A percentile compares a stretch with the other conserved stretches of the same genome.
Conservation (phyloP, 2,888 invertebrate genomes). For the Aleiodes leptofemur region DNA sequence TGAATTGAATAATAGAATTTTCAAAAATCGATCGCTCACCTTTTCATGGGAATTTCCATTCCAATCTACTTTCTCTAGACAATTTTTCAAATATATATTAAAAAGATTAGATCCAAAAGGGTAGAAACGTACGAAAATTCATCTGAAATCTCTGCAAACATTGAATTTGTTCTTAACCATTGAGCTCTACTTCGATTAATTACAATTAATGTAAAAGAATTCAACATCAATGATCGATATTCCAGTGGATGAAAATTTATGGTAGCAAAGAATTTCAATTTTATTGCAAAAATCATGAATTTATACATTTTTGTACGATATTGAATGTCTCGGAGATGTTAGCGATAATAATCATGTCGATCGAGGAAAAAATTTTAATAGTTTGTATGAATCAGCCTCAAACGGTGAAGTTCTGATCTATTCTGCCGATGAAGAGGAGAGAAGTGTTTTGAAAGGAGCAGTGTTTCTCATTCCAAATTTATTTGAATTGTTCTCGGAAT, state of each 20-base stretch:
- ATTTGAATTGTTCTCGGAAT: conserved; percentile 63
- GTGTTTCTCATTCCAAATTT: conserved; percentile 57
- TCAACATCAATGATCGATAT: conserved; percentile 36
- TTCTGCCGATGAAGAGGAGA: conserved; percentile 28
- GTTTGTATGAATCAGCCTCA: conserved; percentile 47
- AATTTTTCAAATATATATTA: too few species aligned
- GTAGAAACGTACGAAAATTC: too few species aligned
- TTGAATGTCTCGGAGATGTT: conserved; percentile 46
- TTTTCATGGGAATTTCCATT: too few species aligned
- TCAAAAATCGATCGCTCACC: too few species aligned
- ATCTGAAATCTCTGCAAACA: too few species aligned
- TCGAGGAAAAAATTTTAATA: conserved; percentile 43
- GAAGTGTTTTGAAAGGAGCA: conserved; percentile 41
- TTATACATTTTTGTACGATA: conserved; percentile 34
- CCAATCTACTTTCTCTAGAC: too few species aligned
- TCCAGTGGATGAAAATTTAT: conserved; percentile 27
- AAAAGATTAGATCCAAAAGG: too few species aligned
- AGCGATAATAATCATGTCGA: conserved; percentile 31
- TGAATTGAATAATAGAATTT: too few species aligned
- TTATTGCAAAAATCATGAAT: conserved; percentile 43
- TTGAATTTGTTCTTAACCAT: too few species aligned
- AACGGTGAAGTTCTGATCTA: conserved; percentile 45
- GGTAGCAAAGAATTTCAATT: conserved; percentile 29
- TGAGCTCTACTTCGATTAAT: too few species aligned
- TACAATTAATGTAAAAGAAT: conserved; percentile 55